Evolutionary conservation across 2,888 invertebrate species (phyloP), one percentile per base, ranked within the genome.

Genomic region (Lycaena phlaeas): DNA sequence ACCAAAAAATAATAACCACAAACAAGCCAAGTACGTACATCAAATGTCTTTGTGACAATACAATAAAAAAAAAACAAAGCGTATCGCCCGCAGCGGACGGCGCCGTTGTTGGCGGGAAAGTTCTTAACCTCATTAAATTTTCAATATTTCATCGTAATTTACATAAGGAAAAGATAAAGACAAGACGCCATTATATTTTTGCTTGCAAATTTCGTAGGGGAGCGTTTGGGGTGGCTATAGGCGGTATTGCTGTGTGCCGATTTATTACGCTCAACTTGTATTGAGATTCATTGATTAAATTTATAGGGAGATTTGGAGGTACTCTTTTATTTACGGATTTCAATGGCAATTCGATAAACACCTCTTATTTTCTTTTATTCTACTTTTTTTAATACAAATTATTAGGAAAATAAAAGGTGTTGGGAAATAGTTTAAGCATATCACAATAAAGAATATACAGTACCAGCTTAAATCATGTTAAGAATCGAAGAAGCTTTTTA

Each of bases 91-190:
- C 42, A 41, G 46, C 44, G 14, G 18, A n/a, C 64, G 71, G 64
- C 71, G 61, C 50, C 58, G 54, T 47, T 52, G 66, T 61, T 67
- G 74, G 61, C 61, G 54, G 58, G 62, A 74, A 79, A 79, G 75
- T 82, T 78, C 68, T 75, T 75, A 75, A 68, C 69, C 68, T 75
- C 74, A 73, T 77, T 71, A 71, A 73, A 73, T 60, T 64, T 58
- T 57, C 58, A 68, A 74, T 71, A 72, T 63, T 68, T 57, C 56
- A 50, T 55, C 57, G 52, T 58, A 57, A 82, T 82, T 84, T 78
- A 73, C 81, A 81, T 82, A 79, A 77, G 77, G 68, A 81, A 81
- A 77, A 81, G 77, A 84, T 82, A 81, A 81, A 82, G 81, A 69
- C 76, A 79, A 77, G 79, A 76, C 68, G 74, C 59, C 59, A 57